phyloP scores from a whole-genome alignment of 2,797 vertebrate species.

The Triplophysa bombifrons region DNA sequence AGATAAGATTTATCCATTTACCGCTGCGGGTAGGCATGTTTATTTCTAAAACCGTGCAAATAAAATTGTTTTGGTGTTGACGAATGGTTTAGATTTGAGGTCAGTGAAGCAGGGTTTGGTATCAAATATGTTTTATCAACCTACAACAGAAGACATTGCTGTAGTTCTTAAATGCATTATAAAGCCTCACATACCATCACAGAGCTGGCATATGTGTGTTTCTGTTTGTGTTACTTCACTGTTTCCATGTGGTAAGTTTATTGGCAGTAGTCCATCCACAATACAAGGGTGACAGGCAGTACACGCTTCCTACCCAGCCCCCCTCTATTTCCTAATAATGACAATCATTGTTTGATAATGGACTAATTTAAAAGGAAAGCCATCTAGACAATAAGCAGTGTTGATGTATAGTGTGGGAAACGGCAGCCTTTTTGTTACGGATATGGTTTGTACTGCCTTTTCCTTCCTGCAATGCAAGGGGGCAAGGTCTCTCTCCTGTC shows the following conservation, averaged over 20 bases:
- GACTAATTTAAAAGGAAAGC: conserved; percentile 23
- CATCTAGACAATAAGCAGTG: conserved; percentile 45
- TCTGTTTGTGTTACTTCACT: conserved; percentile 35
- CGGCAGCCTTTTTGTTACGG: conserved; percentile 25
- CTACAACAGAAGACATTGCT: background rate
- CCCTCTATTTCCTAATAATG: conserved; percentile 13
- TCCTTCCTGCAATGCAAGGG: conserved; percentile 55
- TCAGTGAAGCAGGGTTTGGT: background rate
- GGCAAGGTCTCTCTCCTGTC: conserved; percentile 40
- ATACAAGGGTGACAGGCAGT: conserved; percentile 57
- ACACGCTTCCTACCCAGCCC: conserved; percentile 25
- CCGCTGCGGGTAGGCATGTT: background rate
- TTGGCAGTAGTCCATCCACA: conserved; percentile 39
- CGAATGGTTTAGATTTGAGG: background rate
- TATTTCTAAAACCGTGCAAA: background rate
- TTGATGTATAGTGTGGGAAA: conserved; percentile 42
- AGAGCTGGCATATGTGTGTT: background rate
- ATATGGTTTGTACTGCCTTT: conserved; percentile 45
- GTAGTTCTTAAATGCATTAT: background rate
- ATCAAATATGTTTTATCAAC: background rate
- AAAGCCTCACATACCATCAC: background rate
- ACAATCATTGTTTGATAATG: conserved; percentile 17
- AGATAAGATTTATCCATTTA: background rate
- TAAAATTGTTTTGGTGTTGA: background rate
- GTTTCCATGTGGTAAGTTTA: conserved; percentile 47